Percentiles rank a stretch among this genome's conserved stretches.
Evolutionary conservation across 2,888 invertebrate genomes (phyloP).

Genomic region (Muscina levida): DNA sequence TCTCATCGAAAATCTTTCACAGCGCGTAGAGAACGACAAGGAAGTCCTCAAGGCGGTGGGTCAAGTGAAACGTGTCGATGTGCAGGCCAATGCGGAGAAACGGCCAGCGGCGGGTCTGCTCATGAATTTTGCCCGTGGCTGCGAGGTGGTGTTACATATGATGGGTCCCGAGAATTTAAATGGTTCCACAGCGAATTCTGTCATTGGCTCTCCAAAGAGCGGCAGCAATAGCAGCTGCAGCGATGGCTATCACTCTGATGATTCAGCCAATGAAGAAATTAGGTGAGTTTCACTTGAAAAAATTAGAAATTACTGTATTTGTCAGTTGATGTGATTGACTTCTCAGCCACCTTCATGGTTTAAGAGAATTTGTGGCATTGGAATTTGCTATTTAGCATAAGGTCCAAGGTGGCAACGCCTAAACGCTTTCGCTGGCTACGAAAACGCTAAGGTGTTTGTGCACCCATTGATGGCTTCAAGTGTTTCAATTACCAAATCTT

Average conservation of each 20-base stretch:
- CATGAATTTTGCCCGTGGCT: conserved; percentile 88
- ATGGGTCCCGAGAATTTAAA: conserved; percentile 82
- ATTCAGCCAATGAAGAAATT: conserved; percentile 80
- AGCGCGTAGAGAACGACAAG: conserved; percentile 94
- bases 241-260: conserved; percentile 93
- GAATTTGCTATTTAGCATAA: too few relatives aligned
- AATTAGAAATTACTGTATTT: neutral
- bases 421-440: conserved; percentile 52
- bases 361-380: conserved; percentile 14
- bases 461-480: conserved; percentile 25
- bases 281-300: conserved; percentile 72
- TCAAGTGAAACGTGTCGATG: conserved; percentile 84
- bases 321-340: too few relatives aligned
- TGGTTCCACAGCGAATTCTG: conserved; percentile 79
- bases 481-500: conserved; percentile 43
- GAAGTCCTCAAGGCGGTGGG: conserved; percentile 89
- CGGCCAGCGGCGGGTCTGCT: conserved; percentile 86
- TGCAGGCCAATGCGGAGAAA: conserved; percentile 83
- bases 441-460: conserved; percentile 3
- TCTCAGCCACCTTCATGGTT: neutral
- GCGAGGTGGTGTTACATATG: conserved; percentile 87
- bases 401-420: neutral
- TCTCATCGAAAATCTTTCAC: conserved; percentile 85
- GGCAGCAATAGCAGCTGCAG: conserved; percentile 83
- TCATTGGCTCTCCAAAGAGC: conserved; percentile 77